Percentiles rank a stretch among this genome's conserved stretches.
Conservation (phyloP, 2,888 invertebrate genomes). For the Conchocele bisecta region DNA sequence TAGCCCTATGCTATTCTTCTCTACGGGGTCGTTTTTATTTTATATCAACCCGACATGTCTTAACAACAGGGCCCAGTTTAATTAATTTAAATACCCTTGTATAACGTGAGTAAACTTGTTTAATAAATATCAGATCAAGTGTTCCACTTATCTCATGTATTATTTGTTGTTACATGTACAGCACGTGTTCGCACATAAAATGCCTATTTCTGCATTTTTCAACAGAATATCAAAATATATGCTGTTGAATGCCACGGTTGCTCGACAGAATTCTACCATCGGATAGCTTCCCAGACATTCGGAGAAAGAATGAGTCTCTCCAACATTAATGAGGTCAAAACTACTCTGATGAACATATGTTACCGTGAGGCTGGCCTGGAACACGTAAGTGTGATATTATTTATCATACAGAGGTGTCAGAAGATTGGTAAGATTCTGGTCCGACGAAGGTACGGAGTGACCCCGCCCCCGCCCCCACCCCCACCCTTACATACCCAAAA, state of each 20-base stretch:
- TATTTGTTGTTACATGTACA: too few relatives aligned
- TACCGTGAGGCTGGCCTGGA: conserved; percentile 50
- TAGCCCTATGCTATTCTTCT: too few relatives aligned
- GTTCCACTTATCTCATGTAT: too few relatives aligned
- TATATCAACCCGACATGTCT: too few relatives aligned
- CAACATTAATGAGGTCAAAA: conserved; percentile 42
- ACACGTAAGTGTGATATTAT: conserved; percentile 19
- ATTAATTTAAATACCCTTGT: too few relatives aligned
- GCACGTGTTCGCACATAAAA: too few relatives aligned
- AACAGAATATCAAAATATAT: conserved; percentile 52
- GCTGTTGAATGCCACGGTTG: conserved; percentile 35
- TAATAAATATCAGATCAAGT: too few relatives aligned
- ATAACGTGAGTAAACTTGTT: too few relatives aligned
- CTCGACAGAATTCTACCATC: conserved; percentile 37
- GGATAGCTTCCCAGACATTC: conserved; percentile 42
- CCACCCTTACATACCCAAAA: too few relatives aligned
- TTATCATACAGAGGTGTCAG: not conserved
- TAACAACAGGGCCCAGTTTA: too few relatives aligned
- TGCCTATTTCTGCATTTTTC: too few relatives aligned
- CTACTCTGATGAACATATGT: conserved; percentile 46
- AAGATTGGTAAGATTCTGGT: not conserved
- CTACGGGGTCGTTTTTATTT: too few relatives aligned
- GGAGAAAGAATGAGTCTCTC: conserved; percentile 44
- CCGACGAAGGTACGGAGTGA: not conserved
- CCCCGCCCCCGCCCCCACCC: not conserved